phyloP scores from a whole-genome alignment of 2,888 invertebrate species.

The Ephialtes manifestator region DNA sequence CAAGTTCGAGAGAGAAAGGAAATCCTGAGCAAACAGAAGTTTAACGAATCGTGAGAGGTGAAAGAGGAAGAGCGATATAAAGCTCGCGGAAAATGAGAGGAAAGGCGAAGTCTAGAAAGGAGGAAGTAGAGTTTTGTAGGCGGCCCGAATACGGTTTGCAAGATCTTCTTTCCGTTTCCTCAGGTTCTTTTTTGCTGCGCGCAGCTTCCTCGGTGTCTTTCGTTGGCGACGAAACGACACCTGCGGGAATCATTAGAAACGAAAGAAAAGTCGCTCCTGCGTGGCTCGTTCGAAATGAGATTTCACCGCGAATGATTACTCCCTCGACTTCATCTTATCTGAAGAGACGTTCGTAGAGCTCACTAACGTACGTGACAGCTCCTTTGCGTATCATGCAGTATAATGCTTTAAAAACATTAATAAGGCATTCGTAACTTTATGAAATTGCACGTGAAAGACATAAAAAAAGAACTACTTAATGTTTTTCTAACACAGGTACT shows the following conservation, averaged over 20 bases:
- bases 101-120: conserved; percentile 22
- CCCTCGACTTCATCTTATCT: conserved; percentile 48
- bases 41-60: conserved; percentile 70
- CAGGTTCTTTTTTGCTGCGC: conserved; percentile 1
- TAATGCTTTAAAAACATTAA: not conserved
- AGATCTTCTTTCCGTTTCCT: conserved; percentile 17
- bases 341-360: not conserved
- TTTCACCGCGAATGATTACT: conserved; percentile 52
- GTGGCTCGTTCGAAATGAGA: conserved; percentile 32
- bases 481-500: not conserved
- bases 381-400: not conserved
- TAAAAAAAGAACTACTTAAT: not conserved
- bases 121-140: conserved; percentile 37
- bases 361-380: conserved; percentile 17
- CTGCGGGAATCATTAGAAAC: conserved; percentile 58
- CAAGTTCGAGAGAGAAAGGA: conserved; percentile 41
- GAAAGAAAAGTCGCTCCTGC: conserved; percentile 44
- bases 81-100: conserved; percentile 45
- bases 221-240: conserved; percentile 36
- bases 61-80: conserved; percentile 54
- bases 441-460: not conserved
- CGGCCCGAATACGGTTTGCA: conserved; percentile 43
- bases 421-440: not conserved
- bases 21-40: conserved; percentile 70
- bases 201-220: conserved; percentile 17